A percentile compares a stretch with the other conserved stretches of the same genome.
phyloP scores from a whole-genome alignment of 2,888 invertebrate genomes.

The Trissonchulus latispiculum region DNA sequence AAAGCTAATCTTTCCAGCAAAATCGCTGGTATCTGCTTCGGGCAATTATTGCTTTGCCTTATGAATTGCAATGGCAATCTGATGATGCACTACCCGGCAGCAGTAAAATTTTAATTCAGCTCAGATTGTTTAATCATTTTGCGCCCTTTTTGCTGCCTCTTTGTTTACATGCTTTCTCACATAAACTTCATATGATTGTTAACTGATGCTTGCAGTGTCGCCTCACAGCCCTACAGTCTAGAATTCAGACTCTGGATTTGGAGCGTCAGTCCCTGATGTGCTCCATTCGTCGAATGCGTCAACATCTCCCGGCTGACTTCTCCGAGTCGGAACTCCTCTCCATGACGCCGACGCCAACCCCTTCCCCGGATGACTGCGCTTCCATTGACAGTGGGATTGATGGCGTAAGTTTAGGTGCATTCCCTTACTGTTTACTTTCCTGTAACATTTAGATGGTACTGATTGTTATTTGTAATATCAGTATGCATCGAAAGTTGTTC shows the following conservation, averaged over 20 bases:
- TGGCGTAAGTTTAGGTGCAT: too few relatives aligned
- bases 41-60: too few relatives aligned
- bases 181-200: neutral
- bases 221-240: conserved; percentile 24
- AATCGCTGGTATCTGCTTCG: too few relatives aligned
- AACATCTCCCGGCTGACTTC: neutral
- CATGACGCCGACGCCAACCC: neutral
- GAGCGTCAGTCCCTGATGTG: conserved; percentile 24
- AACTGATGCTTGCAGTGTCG: conserved; percentile 22
- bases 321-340: neutral
- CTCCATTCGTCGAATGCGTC: conserved; percentile 22
- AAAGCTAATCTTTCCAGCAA: too few relatives aligned
- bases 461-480: too few relatives aligned
- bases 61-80: too few relatives aligned
- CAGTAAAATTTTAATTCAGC: too few relatives aligned
- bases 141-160: neutral
- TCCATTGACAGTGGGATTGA: neutral
- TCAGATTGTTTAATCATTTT: too few relatives aligned
- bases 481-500: too few relatives aligned
- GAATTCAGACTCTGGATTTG: conserved; percentile 26
- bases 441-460: too few relatives aligned
- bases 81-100: too few relatives aligned
- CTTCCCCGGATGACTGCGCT: conserved; percentile 25
- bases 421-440: too few relatives aligned
- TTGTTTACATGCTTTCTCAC: neutral